These are phyloP conservation scores for Gryllus bimaculatus DNA, from an alignment of 1,140 invertebrate genomes.

Conservation along the genomic window DNA sequence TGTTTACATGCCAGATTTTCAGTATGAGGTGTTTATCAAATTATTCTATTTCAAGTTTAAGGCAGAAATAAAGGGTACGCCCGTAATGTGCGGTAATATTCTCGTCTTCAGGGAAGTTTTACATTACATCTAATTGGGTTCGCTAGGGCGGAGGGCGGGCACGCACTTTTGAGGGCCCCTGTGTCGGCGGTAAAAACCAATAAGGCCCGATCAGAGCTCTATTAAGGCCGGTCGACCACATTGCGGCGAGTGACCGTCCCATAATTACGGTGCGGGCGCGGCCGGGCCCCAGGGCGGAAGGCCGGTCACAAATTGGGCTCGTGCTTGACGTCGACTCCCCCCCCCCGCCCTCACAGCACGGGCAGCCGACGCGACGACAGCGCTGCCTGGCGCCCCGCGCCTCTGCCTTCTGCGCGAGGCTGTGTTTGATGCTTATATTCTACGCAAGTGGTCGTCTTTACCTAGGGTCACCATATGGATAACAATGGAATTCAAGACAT, in stretches of 20 bases:
- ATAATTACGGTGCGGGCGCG: background rate
- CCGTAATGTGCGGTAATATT: background rate
- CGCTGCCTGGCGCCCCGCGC: no score
- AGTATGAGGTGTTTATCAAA: no score
- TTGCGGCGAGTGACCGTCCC: background rate
- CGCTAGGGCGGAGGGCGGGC: background rate
- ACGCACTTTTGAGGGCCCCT: background rate
- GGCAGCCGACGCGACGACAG: background rate
- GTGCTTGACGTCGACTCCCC: background rate
- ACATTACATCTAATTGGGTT: background rate
- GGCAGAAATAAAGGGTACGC: no score
- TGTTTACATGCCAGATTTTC: no score
- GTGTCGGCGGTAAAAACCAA: background rate
- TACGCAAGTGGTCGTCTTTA: no score
- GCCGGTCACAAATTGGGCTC: background rate
- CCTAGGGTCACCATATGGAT: no score
- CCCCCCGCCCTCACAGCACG: no score
- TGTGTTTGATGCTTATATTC: no score
- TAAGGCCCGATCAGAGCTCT: background rate
- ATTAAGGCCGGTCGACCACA: constrained; percentile 2
- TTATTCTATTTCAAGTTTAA: no score
- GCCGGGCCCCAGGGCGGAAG: no score
- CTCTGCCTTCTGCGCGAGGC: no score
- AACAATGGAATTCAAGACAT: no score
- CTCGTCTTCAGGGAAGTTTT: background rate